Percentiles rank a stretch among this genome's conserved stretches.
phyloP scores from a whole-genome alignment of 2,113 vertebrate genomes.

The Prunella himalayana region DNA sequence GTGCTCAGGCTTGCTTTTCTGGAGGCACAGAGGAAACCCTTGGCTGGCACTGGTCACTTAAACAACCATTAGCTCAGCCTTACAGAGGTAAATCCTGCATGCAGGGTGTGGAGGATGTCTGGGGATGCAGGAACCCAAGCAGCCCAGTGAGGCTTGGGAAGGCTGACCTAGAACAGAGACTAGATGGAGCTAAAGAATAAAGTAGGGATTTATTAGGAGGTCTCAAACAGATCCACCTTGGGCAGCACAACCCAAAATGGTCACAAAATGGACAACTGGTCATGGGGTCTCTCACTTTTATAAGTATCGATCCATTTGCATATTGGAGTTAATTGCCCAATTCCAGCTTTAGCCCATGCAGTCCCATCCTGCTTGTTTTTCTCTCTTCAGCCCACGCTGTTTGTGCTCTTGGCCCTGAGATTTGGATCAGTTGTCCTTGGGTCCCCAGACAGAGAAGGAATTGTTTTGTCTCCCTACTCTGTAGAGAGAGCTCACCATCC shows the following conservation, averaged over 20 bases:
- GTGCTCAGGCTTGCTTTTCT: background rate
- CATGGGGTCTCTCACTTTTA: background rate
- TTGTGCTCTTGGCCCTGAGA: background rate
- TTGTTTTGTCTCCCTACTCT: background rate
- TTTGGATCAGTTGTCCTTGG: background rate
- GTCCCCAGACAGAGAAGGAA: background rate
- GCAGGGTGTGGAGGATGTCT: background rate
- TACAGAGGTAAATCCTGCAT: background rate
- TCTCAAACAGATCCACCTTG: background rate
- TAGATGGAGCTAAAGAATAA: background rate
- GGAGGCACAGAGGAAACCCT: background rate
- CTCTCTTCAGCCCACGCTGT: background rate
- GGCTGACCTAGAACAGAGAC: background rate
- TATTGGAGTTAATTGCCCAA: background rate
- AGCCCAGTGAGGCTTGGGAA: background rate
- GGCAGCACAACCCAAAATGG: background rate
- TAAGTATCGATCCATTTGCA: background rate
- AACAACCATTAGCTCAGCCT: background rate
- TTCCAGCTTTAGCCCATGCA: background rate
- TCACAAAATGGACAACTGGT: background rate
- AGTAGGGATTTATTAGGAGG: background rate
- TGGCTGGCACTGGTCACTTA: fast-evolving
- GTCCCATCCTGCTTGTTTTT: background rate
- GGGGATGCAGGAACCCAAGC: background rate
- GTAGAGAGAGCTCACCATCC: background rate